A percentile compares a stretch with the other conserved stretches of the same genome.
Evolutionary conservation across 2,797 vertebrate species (phyloP).

Genomic region (Denticeps clupeoides): DNA sequence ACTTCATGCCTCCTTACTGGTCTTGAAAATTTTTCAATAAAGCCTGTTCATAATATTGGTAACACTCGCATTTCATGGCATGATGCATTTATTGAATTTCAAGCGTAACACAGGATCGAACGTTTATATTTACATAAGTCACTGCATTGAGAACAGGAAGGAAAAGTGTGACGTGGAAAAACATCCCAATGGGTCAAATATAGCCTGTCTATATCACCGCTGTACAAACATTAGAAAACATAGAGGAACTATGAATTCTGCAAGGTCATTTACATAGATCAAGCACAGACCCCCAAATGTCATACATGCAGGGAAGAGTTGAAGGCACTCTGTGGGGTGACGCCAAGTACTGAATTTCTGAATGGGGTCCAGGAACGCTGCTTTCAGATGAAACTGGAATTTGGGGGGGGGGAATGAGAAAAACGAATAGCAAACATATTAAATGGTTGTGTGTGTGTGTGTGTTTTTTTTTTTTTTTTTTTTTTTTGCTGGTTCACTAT

Average conservation of each 20-base stretch:
- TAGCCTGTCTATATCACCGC: neutral
- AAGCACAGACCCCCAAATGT: neutral
- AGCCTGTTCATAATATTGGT: neutral
- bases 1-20: neutral
- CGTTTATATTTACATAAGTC: constrained; percentile 48
- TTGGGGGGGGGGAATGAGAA: too few species aligned
- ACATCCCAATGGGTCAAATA: constrained; percentile 17
- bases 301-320: neutral
- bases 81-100: constrained; percentile 53
- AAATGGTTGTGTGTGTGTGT: too few species aligned
- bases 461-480: too few species aligned
- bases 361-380: neutral
- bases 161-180: constrained; percentile 21
- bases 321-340: neutral
- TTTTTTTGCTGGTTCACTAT: too few species aligned
- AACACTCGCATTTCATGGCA: constrained; percentile 13
- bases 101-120: constrained; percentile 34
- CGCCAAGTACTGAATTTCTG: neutral
- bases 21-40: neutral
- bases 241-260: neutral
- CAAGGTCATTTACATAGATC: neutral
- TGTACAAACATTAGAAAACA: neutral
- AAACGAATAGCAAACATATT: too few species aligned
- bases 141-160: constrained; percentile 24
- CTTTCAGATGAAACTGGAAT: too few species aligned